Conservation (phyloP, 1,140 invertebrate genomes). For the Whitmania pigra region DNA sequence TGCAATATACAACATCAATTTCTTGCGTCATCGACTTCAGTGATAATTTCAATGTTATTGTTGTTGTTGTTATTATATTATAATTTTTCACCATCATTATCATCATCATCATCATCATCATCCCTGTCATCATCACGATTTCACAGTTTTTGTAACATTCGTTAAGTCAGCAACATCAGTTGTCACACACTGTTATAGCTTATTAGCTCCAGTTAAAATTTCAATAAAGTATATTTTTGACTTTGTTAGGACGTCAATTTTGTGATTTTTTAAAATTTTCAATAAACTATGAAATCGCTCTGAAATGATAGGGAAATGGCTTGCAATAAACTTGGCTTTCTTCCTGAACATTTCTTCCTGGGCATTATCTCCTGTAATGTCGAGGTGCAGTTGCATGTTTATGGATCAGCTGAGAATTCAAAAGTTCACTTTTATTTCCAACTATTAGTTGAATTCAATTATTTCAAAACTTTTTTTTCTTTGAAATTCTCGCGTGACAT, state of each 20-base stretch:
- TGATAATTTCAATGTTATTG: not conserved
- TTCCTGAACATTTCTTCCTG: too few species aligned
- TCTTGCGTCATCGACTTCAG: not conserved
- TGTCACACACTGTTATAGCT: not conserved
- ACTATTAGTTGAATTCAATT: too few species aligned
- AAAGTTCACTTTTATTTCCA: too few species aligned
- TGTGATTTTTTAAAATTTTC: not conserved
- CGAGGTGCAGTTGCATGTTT: too few species aligned
- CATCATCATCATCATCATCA: not conserved
- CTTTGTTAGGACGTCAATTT: not conserved
- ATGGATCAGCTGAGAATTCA: too few species aligned
- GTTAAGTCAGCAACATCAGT: too few species aligned
- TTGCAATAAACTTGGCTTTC: too few species aligned
- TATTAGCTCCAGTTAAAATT: not conserved
- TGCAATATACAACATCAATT: not conserved
- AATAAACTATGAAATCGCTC: too few species aligned
- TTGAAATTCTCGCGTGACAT: too few species aligned
- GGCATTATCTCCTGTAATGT: too few species aligned
- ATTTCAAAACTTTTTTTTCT: too few species aligned
- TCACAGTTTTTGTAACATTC: not conserved
- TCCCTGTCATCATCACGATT: not conserved
- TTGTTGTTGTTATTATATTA: not conserved
- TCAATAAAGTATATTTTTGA: not conserved
- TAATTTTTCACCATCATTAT: not conserved
- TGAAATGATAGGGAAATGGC: too few species aligned